phyloP scores from a whole-genome alignment of 1,140 invertebrate species.

The Sinonovacula constricta region DNA sequence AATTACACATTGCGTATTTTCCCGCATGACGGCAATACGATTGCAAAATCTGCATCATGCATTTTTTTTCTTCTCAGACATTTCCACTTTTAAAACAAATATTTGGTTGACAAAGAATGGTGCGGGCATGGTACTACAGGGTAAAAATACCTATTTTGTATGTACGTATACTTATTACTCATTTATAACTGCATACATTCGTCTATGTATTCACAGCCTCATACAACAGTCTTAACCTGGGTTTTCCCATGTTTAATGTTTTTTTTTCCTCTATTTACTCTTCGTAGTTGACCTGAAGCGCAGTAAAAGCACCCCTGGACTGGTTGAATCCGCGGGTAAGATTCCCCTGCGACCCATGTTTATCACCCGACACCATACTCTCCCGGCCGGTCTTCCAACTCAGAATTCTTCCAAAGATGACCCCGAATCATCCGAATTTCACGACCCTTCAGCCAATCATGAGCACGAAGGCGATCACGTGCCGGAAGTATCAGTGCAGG shows the following conservation, averaged over 20 bases:
- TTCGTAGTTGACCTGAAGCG: constrained; percentile 94
- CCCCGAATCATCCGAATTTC: constrained; percentile 18
- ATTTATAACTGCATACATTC: background rate
- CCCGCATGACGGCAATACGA: too few relatives aligned
- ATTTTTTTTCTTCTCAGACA: too few relatives aligned
- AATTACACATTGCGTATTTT: too few relatives aligned
- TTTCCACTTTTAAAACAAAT: too few relatives aligned
- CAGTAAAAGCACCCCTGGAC: constrained; percentile 95
- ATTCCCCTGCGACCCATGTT: constrained; percentile 92
- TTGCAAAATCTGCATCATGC: too few relatives aligned
- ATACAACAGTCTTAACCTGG: background rate
- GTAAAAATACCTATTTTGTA: too few relatives aligned
- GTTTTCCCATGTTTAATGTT: background rate
- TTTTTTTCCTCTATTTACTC: too few relatives aligned
- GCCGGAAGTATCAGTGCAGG: background rate
- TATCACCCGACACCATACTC: constrained; percentile 70
- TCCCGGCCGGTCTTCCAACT: constrained; percentile 81
- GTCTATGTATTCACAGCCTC: background rate
- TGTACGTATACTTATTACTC: too few relatives aligned
- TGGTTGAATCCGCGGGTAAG: constrained; percentile 93
- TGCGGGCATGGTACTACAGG: too few relatives aligned
- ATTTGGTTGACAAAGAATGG: too few relatives aligned
- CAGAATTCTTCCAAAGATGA: constrained; percentile 57
- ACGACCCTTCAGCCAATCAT: constrained; percentile 42
- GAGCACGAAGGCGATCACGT: constrained; percentile 22